Evolutionary conservation across 2,888 invertebrate genomes (phyloP).

Genomic region (Halictus ligatus): DNA sequence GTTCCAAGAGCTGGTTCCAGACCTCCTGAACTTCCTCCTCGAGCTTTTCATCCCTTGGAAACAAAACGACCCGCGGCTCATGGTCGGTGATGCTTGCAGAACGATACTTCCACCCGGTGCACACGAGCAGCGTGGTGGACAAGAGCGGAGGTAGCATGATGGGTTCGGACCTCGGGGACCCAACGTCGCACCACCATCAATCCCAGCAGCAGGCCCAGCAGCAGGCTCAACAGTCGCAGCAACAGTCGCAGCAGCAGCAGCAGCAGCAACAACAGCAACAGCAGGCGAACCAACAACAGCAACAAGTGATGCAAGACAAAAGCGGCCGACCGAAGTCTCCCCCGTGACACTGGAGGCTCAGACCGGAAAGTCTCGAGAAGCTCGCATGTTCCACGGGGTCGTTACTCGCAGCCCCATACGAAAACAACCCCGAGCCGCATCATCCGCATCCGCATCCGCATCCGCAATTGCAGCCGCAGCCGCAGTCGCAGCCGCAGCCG

Average conservation of each 20-base stretch:
- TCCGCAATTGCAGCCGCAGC: conserved; percentile 22
- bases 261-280: conserved; percentile 58
- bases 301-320: conserved; percentile 83
- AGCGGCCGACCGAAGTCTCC: conserved; percentile 82
- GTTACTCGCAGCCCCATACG: conserved; percentile 61
- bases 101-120: conserved; percentile 86
- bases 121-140: conserved; percentile 85
- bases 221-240: conserved; percentile 74
- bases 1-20: too few relatives aligned
- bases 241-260: conserved; percentile 66
- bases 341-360: conserved; percentile 82
- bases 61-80: too few relatives aligned
- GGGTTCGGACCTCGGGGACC: conserved; percentile 79
- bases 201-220: conserved; percentile 76
- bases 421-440: conserved; percentile 56
- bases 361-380: conserved; percentile 66
- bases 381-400: conserved; percentile 67
- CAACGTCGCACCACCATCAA: conserved; percentile 80
- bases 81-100: conserved; percentile 80
- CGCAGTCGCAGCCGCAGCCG: background rate
- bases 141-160: conserved; percentile 82
- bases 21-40: too few relatives aligned
- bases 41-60: too few relatives aligned
- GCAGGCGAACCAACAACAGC: conserved; percentile 75
- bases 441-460: too few relatives aligned